phyloP scores from a whole-genome alignment of 2,797 vertebrate genomes.

The Acridotheres tristis region DNA sequence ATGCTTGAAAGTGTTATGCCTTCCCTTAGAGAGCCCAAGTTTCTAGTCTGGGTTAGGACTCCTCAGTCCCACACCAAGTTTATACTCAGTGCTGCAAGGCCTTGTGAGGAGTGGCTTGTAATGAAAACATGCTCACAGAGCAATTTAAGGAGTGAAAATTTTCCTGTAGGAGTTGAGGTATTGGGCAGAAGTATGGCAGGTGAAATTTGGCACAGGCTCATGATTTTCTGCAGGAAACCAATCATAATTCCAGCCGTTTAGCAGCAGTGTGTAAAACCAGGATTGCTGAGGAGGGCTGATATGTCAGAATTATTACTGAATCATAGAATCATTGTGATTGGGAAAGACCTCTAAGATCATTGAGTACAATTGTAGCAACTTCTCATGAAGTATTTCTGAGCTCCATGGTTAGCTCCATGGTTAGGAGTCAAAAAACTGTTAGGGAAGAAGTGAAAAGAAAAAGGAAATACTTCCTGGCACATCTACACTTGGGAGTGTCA shows the following conservation, averaged over 20 bases:
- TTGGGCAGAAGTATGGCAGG: not conserved
- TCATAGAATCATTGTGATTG: not conserved
- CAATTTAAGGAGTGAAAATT: not conserved
- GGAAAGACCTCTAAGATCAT: not conserved
- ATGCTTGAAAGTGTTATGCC: not conserved
- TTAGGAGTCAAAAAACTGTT: not conserved
- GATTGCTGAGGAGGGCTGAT: not conserved
- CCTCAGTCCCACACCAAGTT: not conserved
- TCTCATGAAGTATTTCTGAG: not conserved
- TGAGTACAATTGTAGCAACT: not conserved
- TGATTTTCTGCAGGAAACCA: not conserved
- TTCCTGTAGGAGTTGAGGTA: not conserved
- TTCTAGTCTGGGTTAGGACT: not conserved
- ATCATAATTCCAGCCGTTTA: not conserved
- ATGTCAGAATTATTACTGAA: not conserved
- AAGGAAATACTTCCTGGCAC: not conserved
- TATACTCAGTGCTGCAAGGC: not conserved
- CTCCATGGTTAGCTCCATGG: not conserved
- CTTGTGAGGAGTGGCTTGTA: not conserved
- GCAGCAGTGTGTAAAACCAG: not conserved
- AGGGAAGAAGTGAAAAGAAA: not conserved
- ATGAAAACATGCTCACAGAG: not conserved
- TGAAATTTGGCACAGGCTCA: not conserved
- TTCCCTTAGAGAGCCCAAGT: not conserved
- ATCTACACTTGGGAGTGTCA: not conserved